phyloP scores from a whole-genome alignment of 2,113 vertebrate species.

The Strix aluco region DNA sequence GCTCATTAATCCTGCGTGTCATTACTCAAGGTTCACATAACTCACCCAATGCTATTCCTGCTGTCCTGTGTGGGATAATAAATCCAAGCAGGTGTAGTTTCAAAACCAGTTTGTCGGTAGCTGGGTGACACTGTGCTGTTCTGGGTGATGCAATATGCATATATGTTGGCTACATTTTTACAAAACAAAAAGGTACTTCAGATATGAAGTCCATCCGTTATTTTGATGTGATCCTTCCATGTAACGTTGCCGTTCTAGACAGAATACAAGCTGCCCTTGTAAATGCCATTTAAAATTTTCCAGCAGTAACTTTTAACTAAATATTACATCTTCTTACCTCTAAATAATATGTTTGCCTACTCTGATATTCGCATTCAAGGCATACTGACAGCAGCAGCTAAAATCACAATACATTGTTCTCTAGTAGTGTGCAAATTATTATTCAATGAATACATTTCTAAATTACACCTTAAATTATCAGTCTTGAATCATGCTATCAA shows the following conservation, averaged over 20 bases:
- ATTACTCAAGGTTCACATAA: background rate
- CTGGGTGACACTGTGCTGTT: background rate
- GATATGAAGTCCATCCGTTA: background rate
- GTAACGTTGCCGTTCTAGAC: accelerated
- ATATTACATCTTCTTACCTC: background rate
- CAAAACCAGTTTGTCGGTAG: background rate
- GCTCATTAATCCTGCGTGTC: background rate
- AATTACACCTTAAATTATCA: constrained; percentile 44
- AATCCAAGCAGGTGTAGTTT: background rate
- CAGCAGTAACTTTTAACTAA: background rate
- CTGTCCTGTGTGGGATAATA: background rate
- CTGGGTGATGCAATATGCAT: background rate
- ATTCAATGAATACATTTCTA: constrained; percentile 29
- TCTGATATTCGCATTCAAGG: background rate
- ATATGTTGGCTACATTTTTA: background rate
- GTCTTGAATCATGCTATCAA: background rate
- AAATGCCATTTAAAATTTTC: background rate
- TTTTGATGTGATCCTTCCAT: background rate
- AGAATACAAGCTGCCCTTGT: background rate
- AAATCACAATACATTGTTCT: constrained; percentile 14
- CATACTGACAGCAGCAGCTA: constrained; percentile 9
- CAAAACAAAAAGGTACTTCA: background rate
- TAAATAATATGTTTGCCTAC: background rate
- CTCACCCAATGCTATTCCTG: accelerated
- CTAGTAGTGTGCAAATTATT: constrained; percentile 44